Evolutionary conservation across 2,888 invertebrate genomes (phyloP), one percentile per base, ranked within the genome.

Genomic region (Lepetodrilus schrolli): DNA sequence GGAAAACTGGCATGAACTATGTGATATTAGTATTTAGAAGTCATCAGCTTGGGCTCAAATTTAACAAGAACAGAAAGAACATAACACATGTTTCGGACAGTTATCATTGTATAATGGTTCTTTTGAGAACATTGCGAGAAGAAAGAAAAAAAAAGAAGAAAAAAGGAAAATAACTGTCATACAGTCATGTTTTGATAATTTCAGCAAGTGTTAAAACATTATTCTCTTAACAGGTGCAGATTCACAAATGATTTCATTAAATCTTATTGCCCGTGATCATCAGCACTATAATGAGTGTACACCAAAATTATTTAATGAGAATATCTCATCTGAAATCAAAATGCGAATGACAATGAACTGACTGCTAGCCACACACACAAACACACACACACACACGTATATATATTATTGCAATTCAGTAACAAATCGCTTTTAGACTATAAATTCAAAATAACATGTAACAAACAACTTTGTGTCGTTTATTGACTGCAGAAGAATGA

Each of bases 271-370:
- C 58, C 17, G 34, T 30, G 34, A 58, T 30, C 34, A 23, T 23
- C 13, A 58, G 34, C 26, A 58, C 13, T 43, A 20, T 38, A 66
- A n/a, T n/a, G n/a, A n/a, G n/a, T n/a, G n/a, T n/a, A n/a, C n/a
- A n/a, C n/a, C n/a, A n/a, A n/a, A n/a, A n/a, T n/a, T n/a, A n/a
- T n/a, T n/a, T n/a, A n/a, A n/a, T n/a, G n/a, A n/a, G n/a, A n/a
- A n/a, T n/a, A n/a, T n/a, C n/a, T n/a, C 66, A 17, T 66, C 37
- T 66, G 36, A 70, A 70, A 70, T 70, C 70, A 70, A 70, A 70
- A 70, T 70, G 70, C 70, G 34, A 70, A 70, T 70, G 70, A 70
- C 70, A 70, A 70, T 70, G 70, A 34, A n/a, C 13, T 26, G n/a
- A 17, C 13, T 58, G 17, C n/a, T n/a, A n/a, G n/a, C n/a, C n/a